Conservation (phyloP, 2,113 vertebrate genomes). For the Sorex araneus region DNA sequence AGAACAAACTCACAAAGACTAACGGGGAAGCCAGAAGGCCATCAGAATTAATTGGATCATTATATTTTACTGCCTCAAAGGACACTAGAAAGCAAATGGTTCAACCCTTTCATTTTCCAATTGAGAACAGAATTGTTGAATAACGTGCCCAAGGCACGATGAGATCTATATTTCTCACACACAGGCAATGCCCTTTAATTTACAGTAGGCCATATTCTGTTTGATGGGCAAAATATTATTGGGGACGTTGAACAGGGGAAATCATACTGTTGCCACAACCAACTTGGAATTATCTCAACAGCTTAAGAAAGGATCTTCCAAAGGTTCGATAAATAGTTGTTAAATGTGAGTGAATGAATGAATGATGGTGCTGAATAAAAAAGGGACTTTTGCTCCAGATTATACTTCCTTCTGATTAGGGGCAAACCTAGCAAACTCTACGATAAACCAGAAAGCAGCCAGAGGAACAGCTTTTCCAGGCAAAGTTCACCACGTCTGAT, state of each 20-base stretch:
- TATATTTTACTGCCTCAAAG: slow-evolving; percentile 58
- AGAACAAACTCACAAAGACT: slow-evolving; percentile 12
- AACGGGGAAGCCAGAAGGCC: slow-evolving; percentile 28
- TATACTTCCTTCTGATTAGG: not conserved
- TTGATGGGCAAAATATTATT: slow-evolving; percentile 2
- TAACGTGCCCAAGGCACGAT: slow-evolving; percentile 27
- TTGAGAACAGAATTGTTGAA: slow-evolving; percentile 19
- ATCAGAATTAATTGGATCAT: slow-evolving; percentile 66
- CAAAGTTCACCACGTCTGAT: not conserved
- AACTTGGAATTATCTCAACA: not conserved
- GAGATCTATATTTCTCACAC: not conserved
- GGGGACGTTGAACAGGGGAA: not conserved
- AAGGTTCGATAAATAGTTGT: not conserved
- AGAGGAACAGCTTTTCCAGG: not conserved
- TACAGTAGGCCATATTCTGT: not conserved
- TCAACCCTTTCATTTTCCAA: slow-evolving; percentile 57
- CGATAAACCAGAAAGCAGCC: too few species aligned
- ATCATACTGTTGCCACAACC: not conserved
- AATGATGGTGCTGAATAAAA: not conserved
- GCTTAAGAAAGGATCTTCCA: not conserved
- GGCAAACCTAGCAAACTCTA: not conserved
- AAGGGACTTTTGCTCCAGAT: not conserved
- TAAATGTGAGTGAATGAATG: not conserved
- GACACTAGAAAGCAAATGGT: slow-evolving; percentile 36
- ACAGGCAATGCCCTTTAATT: slow-evolving; percentile 30